Evolutionary conservation across 64 coral and sea anemone genomes (phyloP).

Genomic region (Astreopora myriophthalma): DNA sequence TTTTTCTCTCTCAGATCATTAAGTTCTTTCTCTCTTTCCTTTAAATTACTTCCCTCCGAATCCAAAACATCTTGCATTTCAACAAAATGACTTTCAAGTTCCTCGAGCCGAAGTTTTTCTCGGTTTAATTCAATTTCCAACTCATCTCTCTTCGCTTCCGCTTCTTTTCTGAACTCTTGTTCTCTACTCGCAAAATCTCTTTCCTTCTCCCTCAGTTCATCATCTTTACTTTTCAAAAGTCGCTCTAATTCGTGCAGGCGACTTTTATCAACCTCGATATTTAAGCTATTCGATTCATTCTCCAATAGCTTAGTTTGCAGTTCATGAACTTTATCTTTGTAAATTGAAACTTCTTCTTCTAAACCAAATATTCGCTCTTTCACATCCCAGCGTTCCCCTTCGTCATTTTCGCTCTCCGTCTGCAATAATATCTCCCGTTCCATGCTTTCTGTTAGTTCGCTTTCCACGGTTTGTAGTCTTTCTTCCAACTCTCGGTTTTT

Average conservation of each 20-base stretch:
- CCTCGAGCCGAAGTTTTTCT: background rate
- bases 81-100: constrained; percentile 18
- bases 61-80: constrained; percentile 1
- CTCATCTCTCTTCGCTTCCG: background rate
- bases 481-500: constrained; percentile 67
- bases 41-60: background rate
- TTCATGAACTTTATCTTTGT: constrained; percentile 48
- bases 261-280: background rate
- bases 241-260: background rate
- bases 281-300: background rate
- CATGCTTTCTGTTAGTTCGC: constrained; percentile 63
- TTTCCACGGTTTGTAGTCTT: constrained; percentile 65
- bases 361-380: constrained; percentile 38
- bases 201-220: constrained; percentile 39
- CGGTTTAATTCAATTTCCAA: constrained; percentile 3
- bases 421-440: constrained; percentile 57
- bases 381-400: constrained; percentile 23
- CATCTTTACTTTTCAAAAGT: constrained; percentile 33
- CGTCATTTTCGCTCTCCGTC: constrained; percentile 39
- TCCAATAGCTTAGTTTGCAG: constrained; percentile 21
- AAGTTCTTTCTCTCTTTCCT: constrained; percentile 6
- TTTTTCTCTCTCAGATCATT: background rate
- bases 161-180: background rate
- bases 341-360: constrained; percentile 57
- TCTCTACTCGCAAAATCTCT: background rate